phyloP scores from a whole-genome alignment of 2,888 invertebrate genomes.

The Tachina lurida region DNA sequence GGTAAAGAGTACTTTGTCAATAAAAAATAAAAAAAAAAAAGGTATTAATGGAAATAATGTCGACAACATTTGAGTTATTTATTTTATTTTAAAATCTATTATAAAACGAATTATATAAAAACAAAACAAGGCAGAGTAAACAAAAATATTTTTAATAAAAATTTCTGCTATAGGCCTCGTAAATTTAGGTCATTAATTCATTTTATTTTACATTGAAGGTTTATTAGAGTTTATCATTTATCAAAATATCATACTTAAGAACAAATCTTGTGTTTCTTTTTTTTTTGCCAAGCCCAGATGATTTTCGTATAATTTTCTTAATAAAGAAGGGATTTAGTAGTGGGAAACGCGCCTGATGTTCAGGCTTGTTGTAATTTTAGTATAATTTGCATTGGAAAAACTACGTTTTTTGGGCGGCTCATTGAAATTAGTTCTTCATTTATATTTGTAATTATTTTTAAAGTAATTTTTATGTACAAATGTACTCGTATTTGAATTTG shows the following conservation, averaged over 20 bases:
- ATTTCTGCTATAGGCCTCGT: neutral
- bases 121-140: no score
- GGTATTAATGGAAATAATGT: no score
- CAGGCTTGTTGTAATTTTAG: neutral
- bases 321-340: neutral
- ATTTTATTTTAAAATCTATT: neutral
- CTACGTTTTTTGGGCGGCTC: neutral
- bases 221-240: slow-evolving; percentile 48
- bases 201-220: slow-evolving; percentile 21
- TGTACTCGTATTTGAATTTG: no score
- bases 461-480: no score
- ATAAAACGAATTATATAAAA: no score
- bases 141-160: no score
- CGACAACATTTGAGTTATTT: no score
- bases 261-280: neutral
- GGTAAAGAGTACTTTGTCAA: no score
- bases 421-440: no score
- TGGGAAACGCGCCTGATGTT: slow-evolving; percentile 37
- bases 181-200: slow-evolving; percentile 54
- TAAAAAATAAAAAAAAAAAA: no score
- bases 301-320: neutral
- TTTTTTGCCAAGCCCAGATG: neutral
- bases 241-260: slow-evolving; percentile 21
- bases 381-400: neutral
- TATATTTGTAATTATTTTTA: no score